phyloP scores from a whole-genome alignment of 2,888 invertebrate genomes.

The Leptarthrus brevirostris region DNA sequence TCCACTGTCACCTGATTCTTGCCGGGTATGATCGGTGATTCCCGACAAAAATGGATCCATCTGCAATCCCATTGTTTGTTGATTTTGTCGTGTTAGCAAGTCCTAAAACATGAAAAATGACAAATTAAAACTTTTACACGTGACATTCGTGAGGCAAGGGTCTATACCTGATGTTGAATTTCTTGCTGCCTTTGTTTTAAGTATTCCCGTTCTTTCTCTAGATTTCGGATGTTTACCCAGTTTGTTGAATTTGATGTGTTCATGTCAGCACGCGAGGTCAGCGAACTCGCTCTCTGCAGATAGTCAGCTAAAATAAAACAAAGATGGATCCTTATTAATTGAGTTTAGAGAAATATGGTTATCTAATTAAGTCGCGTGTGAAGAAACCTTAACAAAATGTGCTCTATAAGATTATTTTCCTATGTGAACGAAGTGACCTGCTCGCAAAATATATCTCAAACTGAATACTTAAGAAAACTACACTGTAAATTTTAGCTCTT shows the following conservation, averaged over 20 bases:
- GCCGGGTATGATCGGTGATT: constrained; percentile 88
- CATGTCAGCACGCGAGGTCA: constrained; percentile 52
- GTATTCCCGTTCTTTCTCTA: constrained; percentile 89
- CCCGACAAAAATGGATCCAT: constrained; percentile 84
- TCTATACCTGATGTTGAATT: constrained; percentile 82
- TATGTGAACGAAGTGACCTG: too few relatives aligned
- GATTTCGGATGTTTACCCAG: constrained; percentile 70
- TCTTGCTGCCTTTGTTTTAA: constrained; percentile 90
- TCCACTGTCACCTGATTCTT: constrained; percentile 95
- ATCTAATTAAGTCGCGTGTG: too few relatives aligned
- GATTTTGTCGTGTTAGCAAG: constrained; percentile 56
- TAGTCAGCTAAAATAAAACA: constrained; percentile 62
- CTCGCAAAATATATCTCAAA: too few relatives aligned
- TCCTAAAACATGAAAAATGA: constrained; percentile 53
- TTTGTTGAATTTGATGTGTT: constrained; percentile 55
- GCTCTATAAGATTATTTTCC: too few relatives aligned
- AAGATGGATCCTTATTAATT: too few relatives aligned
- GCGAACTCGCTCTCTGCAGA: constrained; percentile 66
- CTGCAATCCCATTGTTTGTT: constrained; percentile 58
- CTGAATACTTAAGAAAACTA: too few relatives aligned
- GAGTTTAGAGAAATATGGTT: too few relatives aligned
- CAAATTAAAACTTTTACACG: constrained; percentile 17
- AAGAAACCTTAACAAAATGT: too few relatives aligned
- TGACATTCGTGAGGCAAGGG: constrained; percentile 19
- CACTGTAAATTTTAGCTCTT: too few relatives aligned